These are phyloP conservation scores for Gobiocypris rarus DNA, from an alignment of 2,113 vertebrate species.

Conservation along the genomic window DNA sequence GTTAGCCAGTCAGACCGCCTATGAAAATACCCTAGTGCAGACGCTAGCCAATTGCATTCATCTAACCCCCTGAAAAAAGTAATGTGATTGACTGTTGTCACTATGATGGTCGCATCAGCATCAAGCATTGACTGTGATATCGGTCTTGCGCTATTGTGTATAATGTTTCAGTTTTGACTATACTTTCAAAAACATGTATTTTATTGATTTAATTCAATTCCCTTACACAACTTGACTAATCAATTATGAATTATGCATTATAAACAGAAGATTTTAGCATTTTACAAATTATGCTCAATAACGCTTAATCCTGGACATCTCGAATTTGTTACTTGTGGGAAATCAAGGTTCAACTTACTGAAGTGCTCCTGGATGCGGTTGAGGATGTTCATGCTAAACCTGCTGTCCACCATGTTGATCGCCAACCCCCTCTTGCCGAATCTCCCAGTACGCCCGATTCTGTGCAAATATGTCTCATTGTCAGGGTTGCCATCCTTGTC, in stretches of 20 bases:
- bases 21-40: no score
- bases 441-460: constrained; percentile 93
- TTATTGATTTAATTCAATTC: not conserved
- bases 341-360: constrained; percentile 73
- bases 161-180: no score
- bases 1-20: no score
- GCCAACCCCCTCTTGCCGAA: constrained; percentile 96
- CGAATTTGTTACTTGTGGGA: not conserved
- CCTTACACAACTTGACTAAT: not conserved
- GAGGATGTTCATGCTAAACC: constrained; percentile 94
- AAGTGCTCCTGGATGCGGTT: constrained; percentile 95
- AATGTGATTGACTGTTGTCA: no score
- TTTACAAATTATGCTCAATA: not conserved
- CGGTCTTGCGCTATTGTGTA: no score
- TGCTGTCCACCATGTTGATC: constrained; percentile 98
- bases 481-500: constrained; percentile 95
- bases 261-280: not conserved
- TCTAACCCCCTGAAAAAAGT: no score
- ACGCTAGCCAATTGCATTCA: no score
- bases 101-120: no score
- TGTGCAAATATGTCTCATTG: constrained; percentile 95
- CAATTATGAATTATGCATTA: not conserved
- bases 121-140: no score
- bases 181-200: no score
- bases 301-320: not conserved